A percentile compares a stretch with the other conserved stretches of the same genome.
Evolutionary conservation across 2,113 vertebrate species (phyloP).

Genomic region (Daboia siamensis): DNA sequence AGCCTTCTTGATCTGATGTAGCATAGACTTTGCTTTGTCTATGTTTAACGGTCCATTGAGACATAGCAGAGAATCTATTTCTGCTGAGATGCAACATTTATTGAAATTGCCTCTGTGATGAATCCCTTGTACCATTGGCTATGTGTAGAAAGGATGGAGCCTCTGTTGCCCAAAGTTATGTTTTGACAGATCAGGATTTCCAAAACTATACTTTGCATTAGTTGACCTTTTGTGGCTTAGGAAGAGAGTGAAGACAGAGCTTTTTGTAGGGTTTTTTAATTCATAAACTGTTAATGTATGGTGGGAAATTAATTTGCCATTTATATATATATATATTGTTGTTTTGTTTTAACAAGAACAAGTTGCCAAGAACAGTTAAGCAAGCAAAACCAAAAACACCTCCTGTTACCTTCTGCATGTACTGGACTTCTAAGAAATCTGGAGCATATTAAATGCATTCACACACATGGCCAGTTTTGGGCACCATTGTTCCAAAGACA

Average conservation of each 20-base stretch:
- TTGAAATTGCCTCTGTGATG: neutral
- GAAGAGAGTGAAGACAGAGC: neutral
- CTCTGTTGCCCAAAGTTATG: neutral
- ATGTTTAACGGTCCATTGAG: neutral
- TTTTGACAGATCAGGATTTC: neutral
- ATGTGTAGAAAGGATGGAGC: neutral
- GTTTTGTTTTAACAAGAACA: neutral
- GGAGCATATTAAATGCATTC: neutral
- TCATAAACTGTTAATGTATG: neutral
- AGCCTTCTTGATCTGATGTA: neutral
- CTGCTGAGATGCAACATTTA: neutral
- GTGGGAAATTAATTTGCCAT: neutral
- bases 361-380: neutral
- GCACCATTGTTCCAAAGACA: neutral
- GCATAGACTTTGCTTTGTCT: neutral
- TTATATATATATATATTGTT: neutral
- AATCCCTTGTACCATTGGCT: neutral
- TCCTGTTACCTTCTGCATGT: neutral
- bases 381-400: no score
- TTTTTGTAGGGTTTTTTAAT: neutral
- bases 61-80: neutral
- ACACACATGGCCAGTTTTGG: neutral
- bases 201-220: neutral
- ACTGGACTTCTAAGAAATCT: neutral
- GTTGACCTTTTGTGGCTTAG: neutral